Conservation (phyloP, 2,113 vertebrate species). For the Aegithalos caudatus region DNA sequence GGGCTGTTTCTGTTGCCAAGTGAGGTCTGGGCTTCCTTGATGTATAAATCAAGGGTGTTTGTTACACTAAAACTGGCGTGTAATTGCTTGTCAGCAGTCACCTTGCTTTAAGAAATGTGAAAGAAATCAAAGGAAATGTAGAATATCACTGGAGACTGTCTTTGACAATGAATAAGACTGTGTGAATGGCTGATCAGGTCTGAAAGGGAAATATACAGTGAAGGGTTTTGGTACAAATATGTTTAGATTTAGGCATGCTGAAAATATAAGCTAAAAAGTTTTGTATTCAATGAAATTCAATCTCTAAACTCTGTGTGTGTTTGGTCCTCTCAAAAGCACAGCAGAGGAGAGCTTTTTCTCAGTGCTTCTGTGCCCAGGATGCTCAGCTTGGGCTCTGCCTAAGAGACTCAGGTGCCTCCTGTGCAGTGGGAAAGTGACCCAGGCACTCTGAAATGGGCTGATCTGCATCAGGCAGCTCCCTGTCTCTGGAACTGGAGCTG, state of each 20-base stretch:
- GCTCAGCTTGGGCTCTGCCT: neutral
- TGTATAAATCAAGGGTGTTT: conserved; percentile 25
- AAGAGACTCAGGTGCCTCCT: neutral
- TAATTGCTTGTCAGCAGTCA: conserved; percentile 13
- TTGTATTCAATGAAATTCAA: neutral
- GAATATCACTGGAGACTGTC: neutral
- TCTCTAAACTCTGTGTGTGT: neutral
- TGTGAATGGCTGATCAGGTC: neutral
- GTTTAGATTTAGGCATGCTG: neutral
- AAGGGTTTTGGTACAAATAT: neutral
- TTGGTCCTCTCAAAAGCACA: neutral
- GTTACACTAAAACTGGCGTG: neutral
- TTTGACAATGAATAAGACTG: neutral
- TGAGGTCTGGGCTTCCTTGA: neutral
- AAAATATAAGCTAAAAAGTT: neutral
- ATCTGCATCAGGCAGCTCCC: neutral
- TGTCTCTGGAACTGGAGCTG: neutral
- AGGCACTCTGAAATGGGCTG: neutral
- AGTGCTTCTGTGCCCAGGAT: neutral
- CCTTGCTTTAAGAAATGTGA: neutral
- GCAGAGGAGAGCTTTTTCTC: neutral
- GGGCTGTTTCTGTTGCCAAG: conserved; percentile 35
- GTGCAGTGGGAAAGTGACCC: neutral
- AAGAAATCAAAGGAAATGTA: conserved; percentile 2
- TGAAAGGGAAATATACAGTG: neutral